These are phyloP conservation scores for Megatriorchis doriae DNA, from an alignment of 2,113 vertebrate genomes.

Conservation along the genomic window DNA sequence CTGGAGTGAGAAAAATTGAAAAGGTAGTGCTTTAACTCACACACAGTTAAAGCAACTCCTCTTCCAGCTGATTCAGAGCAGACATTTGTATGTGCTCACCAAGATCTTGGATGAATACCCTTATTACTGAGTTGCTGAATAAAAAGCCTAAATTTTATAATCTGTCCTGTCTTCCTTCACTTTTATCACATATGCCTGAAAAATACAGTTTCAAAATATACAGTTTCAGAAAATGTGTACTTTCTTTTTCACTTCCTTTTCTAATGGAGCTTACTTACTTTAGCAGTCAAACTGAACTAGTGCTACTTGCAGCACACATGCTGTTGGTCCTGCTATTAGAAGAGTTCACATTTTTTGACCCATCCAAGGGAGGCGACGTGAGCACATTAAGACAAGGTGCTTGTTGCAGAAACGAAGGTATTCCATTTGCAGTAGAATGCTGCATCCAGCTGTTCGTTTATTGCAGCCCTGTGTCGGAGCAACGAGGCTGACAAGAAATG, in stretches of 20 bases:
- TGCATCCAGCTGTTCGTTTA: neutral
- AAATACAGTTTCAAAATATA: neutral
- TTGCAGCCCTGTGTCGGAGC: neutral
- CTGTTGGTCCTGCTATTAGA: neutral
- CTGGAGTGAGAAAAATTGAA: neutral
- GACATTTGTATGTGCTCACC: neutral
- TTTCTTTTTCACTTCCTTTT: neutral
- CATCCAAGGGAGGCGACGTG: neutral
- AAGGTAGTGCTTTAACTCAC: neutral
- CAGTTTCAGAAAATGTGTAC: fast-evolving
- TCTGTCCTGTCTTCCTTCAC: neutral
- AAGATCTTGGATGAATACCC: neutral
- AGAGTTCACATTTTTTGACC: neutral
- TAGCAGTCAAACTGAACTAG: neutral
- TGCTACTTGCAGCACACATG: neutral
- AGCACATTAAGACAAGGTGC: neutral
- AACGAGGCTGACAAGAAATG: neutral
- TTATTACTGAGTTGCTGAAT: neutral
- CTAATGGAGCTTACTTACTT: neutral
- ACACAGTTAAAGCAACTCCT: neutral
- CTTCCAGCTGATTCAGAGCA: neutral
- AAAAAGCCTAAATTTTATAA: neutral
- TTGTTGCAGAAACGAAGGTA: neutral
- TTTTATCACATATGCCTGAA: neutral
- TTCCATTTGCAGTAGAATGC: neutral